These are phyloP conservation scores for Spongia lamella DNA, from an alignment of 37 sponge, comb jelly and placozoan genomes.

Conservation along the genomic window DNA sequence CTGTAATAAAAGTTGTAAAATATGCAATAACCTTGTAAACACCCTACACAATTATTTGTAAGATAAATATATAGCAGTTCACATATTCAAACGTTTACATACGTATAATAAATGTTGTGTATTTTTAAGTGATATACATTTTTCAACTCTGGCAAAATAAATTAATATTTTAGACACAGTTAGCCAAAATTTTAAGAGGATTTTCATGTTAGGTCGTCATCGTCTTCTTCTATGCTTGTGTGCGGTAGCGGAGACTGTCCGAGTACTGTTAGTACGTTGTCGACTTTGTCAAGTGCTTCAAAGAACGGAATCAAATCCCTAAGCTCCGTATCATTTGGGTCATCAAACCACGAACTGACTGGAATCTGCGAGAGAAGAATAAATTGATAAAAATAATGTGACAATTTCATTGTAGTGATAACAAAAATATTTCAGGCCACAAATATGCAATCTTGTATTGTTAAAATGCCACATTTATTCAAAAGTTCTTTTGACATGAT, in stretches of 20 bases:
- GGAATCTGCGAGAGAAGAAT: conserved; percentile 72
- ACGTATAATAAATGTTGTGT: too few relatives aligned
- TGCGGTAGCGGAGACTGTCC: conserved; percentile 30
- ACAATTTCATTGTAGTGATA: neutral
- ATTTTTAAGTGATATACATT: too few relatives aligned
- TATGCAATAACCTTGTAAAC: too few relatives aligned
- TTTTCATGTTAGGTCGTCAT: neutral
- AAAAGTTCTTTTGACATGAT: neutral
- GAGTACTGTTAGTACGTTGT: conserved; percentile 81
- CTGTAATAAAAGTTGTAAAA: too few relatives aligned
- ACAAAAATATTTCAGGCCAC: neutral
- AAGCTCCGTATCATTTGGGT: conserved; percentile 95
- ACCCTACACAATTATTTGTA: too few relatives aligned
- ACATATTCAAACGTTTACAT: too few relatives aligned
- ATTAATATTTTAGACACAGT: too few relatives aligned
- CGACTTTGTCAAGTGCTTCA: conserved; percentile 89
- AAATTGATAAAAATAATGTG: neutral
- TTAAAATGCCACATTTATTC: too few relatives aligned
- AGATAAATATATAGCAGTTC: too few relatives aligned
- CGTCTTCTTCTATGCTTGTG: neutral
- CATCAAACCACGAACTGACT: conserved; percentile 98
- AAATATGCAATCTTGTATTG: too few relatives aligned
- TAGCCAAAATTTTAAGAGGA: too few relatives aligned
- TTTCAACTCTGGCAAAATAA: too few relatives aligned
- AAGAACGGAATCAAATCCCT: conserved; percentile 96